Conservation (phyloP, 1,140 invertebrate genomes). For the Zaprionus lachaisei region DNA sequence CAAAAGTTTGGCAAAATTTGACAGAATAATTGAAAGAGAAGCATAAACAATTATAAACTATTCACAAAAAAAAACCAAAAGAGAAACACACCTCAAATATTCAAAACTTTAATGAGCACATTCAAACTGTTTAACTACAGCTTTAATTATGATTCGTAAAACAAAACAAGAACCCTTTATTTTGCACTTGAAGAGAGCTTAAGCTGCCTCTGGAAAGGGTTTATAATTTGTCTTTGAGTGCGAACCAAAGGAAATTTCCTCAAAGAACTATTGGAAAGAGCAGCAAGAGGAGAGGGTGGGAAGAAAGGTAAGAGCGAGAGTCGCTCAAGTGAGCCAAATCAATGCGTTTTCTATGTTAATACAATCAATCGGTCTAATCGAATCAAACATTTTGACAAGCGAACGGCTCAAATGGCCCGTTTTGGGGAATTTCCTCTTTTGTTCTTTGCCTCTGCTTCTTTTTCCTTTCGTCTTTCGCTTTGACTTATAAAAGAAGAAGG, state of each 20-base stretch:
- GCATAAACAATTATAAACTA: neutral
- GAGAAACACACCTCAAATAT: neutral
- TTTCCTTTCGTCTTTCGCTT: conserved; percentile 6
- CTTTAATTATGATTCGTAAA: neutral
- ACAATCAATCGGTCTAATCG: conserved; percentile 80
- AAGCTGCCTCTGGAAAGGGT: conserved; percentile 2
- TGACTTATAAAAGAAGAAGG: conserved; percentile 54
- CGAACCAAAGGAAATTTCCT: conserved; percentile 13
- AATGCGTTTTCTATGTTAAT: conserved; percentile 78
- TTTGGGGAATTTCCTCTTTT: conserved; percentile 44
- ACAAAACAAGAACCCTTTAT: too few species aligned
- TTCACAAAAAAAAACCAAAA: neutral
- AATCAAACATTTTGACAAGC: conserved; percentile 78
- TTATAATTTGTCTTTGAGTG: conserved; percentile 31
- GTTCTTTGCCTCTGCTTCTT: conserved; percentile 6
- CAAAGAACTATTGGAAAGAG: conserved; percentile 25
- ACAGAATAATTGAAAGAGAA: conserved; percentile 5
- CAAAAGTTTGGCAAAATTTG: conserved; percentile 1
- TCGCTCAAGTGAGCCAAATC: conserved; percentile 71
- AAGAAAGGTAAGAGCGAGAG: neutral
- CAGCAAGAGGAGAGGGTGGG: neutral
- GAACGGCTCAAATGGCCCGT: conserved; percentile 69
- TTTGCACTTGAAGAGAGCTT: neutral
- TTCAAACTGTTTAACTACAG: neutral
- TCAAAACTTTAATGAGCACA: neutral